A percentile compares a stretch with the other conserved stretches of the same genome.
phyloP scores from a whole-genome alignment of 2,797 vertebrate species.

The Pseudocheirus occidentalis region DNA sequence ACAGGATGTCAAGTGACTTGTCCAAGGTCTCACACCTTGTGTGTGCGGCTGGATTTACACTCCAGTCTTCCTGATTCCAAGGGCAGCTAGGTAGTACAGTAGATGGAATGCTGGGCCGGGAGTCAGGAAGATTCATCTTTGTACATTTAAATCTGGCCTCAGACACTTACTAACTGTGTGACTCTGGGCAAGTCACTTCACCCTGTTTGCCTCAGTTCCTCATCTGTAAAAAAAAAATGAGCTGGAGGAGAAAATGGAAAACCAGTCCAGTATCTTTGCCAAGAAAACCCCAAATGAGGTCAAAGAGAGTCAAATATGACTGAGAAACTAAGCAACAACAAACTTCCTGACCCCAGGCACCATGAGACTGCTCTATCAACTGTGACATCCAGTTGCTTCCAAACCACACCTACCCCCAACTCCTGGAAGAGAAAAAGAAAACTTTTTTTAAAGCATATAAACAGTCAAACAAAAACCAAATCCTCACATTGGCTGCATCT shows the following conservation, averaged over 20 bases:
- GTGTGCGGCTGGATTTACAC: too few species aligned
- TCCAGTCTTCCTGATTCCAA: not conserved
- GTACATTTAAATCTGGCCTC: not conserved
- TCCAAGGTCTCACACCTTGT: not conserved
- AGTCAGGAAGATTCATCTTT: not conserved
- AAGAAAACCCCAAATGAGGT: not conserved
- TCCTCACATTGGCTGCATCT: not conserved
- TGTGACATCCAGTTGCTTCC: not conserved
- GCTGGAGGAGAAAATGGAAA: not conserved
- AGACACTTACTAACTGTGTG: not conserved
- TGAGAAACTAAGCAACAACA: not conserved
- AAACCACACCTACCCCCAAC: not conserved
- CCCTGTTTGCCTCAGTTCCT: not conserved
- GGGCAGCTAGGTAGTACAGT: not conserved
- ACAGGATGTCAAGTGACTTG: not conserved
- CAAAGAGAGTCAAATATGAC: not conserved
- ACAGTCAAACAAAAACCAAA: not conserved
- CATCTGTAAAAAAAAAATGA: not conserved
- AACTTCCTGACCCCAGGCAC: not conserved
- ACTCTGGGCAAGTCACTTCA: not conserved
- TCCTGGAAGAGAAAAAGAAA: not conserved
- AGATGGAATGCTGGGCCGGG: not conserved
- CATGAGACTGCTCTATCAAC: too few species aligned
- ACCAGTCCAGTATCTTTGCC: not conserved
- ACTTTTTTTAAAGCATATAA: not conserved